Base-by-base conservation (phyloP, 2,888 invertebrate genomes). In the Heteromurus nitidus region DNA sequence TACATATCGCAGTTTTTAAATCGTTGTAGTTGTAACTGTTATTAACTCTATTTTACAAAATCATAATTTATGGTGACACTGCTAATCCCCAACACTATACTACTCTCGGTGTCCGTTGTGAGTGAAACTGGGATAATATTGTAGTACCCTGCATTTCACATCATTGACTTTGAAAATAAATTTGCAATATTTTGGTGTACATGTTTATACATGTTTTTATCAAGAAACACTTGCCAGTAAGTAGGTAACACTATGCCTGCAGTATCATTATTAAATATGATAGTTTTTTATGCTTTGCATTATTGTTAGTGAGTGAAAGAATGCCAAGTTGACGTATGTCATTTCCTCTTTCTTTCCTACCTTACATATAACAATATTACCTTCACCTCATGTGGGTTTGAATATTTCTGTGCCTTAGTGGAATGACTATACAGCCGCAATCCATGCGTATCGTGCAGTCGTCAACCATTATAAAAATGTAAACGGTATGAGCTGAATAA, bases 251-350 rank as follows among this genome's bases (percentile, higher is more conserved):
- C n/a, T n/a, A n/a, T n/a, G 36, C 64, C 42, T 13, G 65, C 24
- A 42, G 47, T 26, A 44, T 44, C 42, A 64, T 64, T 36, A 44
- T 72, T 16, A 30, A 53, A 42, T 53, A 42, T 64, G 30, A 74
- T 64, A 53, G 36, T 30, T 42, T 73, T 64, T 65, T 58, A 16
- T 70, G 30, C 50, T 74, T 18, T 50, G 53, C 26, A 22, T n/a
- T 67, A 67, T 65, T 64, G 65, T 55, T 42, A 75, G 65, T 74
- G 22, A 24, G 26, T 30, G 53, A 62, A 50, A 62, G 75, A 67
- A 67, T 75, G 75, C 75, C 68, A 75, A 68, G 67, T 75, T 75
- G 68, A 75, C 75, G 75, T 75, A 68, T 67, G 55, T 68, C 75
- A 75, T 75, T 75, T 68, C 75, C 68, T 75, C 55, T 30, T 55